Base-by-base conservation (phyloP, 1,140 invertebrate species). In the Ridgeia piscesae region DNA sequence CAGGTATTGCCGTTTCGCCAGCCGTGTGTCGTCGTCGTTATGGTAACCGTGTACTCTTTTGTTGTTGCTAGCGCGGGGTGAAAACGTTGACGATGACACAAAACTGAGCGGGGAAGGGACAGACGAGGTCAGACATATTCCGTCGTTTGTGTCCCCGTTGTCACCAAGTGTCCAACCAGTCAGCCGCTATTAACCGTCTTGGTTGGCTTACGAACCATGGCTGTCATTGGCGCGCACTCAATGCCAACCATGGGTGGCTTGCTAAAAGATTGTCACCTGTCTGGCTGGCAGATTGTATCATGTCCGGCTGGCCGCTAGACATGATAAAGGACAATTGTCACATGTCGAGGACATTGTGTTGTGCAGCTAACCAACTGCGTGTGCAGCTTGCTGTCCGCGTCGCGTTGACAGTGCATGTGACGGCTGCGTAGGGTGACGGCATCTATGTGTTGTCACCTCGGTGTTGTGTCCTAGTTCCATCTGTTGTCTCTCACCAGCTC, bases 11-110 rank as follows among this genome's bases (percentile, higher is more conserved):
- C 42, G 58, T 77, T 77, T 77, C 58, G 17, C 58, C 27, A 21
- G 58, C 58, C 27, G 58, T 77, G 58, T 21, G 58, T 77, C 58
- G 17, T 77, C 27, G 58, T 77, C 58, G 58, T 77, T 77, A 77
- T 77, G n/a, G 58, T 77, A 77, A 77, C 58, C 27, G 58, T 77
- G 58, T 77, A 77, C 58, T 77, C 58, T 77, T 77, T 77, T 77
- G 58, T 77, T 77, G 58, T 77, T 77, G 58, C 58, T 77, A 77
- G 58, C 58, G 11, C 58, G 58, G 58, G 58, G 58, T 77, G 58
- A 9, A 77, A 77, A 77, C 58, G 58, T 77, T 77, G 58, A 77
- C 58, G 58, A 77, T 77, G 58, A 77, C 58, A 77, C 58, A 77
- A 77, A 77, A 77, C 58, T 77, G 8, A 77, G 58, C 58, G 27